Base-by-base conservation (phyloP, 2,113 vertebrate species). In the Sceloporus tristichus region DNA sequence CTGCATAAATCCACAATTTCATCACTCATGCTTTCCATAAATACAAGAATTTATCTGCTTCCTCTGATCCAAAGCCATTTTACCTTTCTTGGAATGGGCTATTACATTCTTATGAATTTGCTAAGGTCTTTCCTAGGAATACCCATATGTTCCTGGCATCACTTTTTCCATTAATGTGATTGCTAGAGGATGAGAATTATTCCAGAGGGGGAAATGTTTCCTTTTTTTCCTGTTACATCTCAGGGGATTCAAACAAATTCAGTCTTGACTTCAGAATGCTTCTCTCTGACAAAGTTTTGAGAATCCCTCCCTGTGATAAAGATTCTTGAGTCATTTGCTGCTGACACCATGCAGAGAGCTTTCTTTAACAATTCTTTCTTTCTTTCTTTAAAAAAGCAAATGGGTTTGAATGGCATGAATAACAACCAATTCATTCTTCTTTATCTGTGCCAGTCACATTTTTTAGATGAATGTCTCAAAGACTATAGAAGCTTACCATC, bases 371-470 rank as follows among this genome's bases (percentile, higher is more conserved):
- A 34, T 19, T 86, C 56, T 29, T n/a, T 29, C 56, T n/a, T 19
- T 29, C 42, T 38, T 27, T 88, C 68, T n/a, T 40, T 4, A 86
- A 59, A 59, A 14, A 62, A 77, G n/a, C 40, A 88, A 78, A 88
- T 82, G 62, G 3, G 82, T 71, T 71, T 88, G 81, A 93, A 91
- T 82, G 68, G 89, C 91, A 91, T 93, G 91, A 94, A 87, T 92
- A 29, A 13, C 56, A 82, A 85, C 25, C 86, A 84, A 84, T 87
- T 85, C 23, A 89, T 9, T 5, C 4, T 27, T 18, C n/a, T 92
- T 88, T 87, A 40, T 91, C 0, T 68, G 5, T 80, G 48, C 70
- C 74, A 66, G n/a, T 74, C 23, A 1, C 23, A 84, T 90, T 91
- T 54, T 11, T 77, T 93, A 85, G 85, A 65, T 85, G 34, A 40